phyloP scores from a whole-genome alignment of 2,113 vertebrate genomes.

The Tenebrosternarchus preto region DNA sequence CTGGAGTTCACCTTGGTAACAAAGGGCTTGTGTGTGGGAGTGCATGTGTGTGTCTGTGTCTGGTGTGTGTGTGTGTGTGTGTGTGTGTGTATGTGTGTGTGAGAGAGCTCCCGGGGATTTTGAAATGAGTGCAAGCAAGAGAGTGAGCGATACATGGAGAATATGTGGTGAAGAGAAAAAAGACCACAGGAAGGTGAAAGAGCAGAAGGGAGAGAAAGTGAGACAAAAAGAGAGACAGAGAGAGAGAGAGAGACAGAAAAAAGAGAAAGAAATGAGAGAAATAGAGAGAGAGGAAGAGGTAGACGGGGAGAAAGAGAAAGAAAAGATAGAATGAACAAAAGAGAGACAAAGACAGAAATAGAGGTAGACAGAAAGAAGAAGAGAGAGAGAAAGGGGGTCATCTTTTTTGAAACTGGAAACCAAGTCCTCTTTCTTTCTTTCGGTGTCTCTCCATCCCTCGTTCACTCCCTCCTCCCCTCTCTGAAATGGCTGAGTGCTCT shows the following conservation, averaged over 20 bases:
- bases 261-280: conserved; percentile 21
- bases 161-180: background rate
- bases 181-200: too few species aligned
- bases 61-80: conserved; percentile 3
- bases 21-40: conserved; percentile 30
- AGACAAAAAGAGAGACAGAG: background rate
- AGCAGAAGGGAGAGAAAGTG: background rate
- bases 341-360: too few species aligned
- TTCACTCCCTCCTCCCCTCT: conserved; percentile 4
- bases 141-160: background rate
- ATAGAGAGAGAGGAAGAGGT: background rate
- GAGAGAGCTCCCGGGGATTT: conserved; percentile 35
- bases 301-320: background rate
- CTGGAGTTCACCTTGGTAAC: conserved; percentile 45
- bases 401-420: background rate
- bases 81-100: background rate
- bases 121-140: conserved; percentile 19
- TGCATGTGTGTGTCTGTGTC: conserved; percentile 15
- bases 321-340: too few species aligned
- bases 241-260: background rate
- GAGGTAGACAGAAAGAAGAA: background rate
- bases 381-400: background rate
- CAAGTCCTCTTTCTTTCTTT: conserved; percentile 8
- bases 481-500: conserved; percentile 8
- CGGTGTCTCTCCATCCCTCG: conserved; percentile 4